phyloP scores from a whole-genome alignment of 2,888 invertebrate species.

The Hylaea fasciaria region DNA sequence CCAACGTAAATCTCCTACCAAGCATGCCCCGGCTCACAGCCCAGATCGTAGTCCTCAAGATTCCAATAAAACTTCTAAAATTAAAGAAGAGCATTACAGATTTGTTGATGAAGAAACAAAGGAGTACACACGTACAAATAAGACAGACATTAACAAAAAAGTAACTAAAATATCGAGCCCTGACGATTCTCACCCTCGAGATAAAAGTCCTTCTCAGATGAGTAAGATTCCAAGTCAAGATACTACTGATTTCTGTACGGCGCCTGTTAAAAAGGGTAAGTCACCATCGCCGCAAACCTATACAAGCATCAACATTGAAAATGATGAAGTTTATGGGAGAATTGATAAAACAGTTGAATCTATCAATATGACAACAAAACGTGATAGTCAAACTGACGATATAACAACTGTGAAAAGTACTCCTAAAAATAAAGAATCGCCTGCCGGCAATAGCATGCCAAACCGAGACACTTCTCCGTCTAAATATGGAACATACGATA shows the following conservation, averaged over 20 bases:
- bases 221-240: conserved; percentile 51
- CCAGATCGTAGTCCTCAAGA: conserved; percentile 49
- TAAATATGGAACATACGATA: conserved; percentile 55
- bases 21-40: conserved; percentile 41
- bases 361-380: conserved; percentile 20
- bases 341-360: conserved; percentile 42
- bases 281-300: conserved; percentile 62
- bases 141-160: conserved; percentile 41
- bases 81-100: conserved; percentile 67
- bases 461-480: conserved; percentile 36
- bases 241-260: conserved; percentile 37
- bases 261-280: conserved; percentile 43
- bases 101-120: conserved; percentile 78
- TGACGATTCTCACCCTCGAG: conserved; percentile 21
- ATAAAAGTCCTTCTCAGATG: conserved; percentile 47
- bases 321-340: conserved; percentile 34
- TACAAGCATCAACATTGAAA: conserved; percentile 50
- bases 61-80: conserved; percentile 44
- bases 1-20: conserved; percentile 53
- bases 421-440: conserved; percentile 13
- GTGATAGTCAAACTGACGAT: conserved; percentile 38
- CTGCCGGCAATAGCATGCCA: conserved; percentile 28
- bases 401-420: conserved; percentile 22
- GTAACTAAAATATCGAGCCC: conserved; percentile 18
- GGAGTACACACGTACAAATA: conserved; percentile 59